Percentiles rank a stretch among this genome's conserved stretches.
phyloP scores from a whole-genome alignment of 2,113 vertebrate species.

The Apteryx mantelli region DNA sequence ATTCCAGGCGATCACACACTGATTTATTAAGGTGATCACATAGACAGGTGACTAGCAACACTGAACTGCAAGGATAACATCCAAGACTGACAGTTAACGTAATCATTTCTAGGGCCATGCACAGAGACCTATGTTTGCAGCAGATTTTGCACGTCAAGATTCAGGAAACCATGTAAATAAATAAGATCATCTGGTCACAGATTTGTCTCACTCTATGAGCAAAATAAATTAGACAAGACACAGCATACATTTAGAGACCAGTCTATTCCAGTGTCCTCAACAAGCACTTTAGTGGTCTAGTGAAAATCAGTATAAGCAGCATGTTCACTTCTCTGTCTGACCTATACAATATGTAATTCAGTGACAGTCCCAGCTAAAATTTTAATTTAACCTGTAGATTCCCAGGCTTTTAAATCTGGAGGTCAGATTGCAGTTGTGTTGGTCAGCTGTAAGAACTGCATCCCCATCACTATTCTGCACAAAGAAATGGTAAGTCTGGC shows the following conservation, averaged over 20 bases:
- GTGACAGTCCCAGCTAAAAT: background rate
- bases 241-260: background rate
- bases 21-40: constrained; percentile 20
- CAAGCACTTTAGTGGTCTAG: background rate
- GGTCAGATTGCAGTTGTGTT: background rate
- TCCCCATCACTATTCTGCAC: background rate
- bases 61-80: background rate
- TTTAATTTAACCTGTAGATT: background rate
- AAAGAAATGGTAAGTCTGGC: background rate
- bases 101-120: background rate
- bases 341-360: background rate
- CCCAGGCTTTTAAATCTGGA: background rate
- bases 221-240: background rate
- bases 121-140: background rate
- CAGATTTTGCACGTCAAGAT: background rate
- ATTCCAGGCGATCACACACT: background rate
- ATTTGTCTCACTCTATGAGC: background rate
- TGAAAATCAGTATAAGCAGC: background rate
- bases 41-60: background rate
- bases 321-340: background rate
- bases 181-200: background rate
- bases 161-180: background rate
- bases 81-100: background rate
- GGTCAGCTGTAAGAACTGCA: background rate
- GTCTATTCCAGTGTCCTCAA: background rate